Percentiles rank a stretch among this genome's conserved stretches.
These are phyloP conservation scores for Gymnosoma rotundatum DNA, from an alignment of 2,888 invertebrate genomes.

Conservation along the genomic window DNA sequence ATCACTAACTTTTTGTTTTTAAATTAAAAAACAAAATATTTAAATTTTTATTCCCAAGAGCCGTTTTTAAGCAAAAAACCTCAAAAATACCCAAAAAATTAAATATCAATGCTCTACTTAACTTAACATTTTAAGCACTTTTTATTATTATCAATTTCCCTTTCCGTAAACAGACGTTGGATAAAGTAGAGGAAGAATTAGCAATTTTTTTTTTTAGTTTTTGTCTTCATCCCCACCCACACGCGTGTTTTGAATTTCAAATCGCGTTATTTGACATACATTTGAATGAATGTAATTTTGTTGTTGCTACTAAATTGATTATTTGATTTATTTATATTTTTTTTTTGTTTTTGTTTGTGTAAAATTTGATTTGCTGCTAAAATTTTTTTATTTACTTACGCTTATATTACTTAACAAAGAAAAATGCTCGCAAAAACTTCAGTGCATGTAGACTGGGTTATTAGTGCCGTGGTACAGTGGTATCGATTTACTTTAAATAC, in stretches of 20 bases:
- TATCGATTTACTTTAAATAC: too few species aligned
- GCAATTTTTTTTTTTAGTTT: slow-evolving; percentile 1
- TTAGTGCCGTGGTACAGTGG: neutral
- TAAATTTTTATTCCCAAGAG: neutral
- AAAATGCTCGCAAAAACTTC: slow-evolving; percentile 24
- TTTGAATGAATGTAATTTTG: slow-evolving; percentile 25
- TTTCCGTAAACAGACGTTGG: slow-evolving; percentile 54
- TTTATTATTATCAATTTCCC: slow-evolving; percentile 68
- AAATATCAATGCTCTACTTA: slow-evolving; percentile 63
- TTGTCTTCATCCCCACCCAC: slow-evolving; percentile 56
- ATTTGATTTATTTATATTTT: slow-evolving; percentile 37
- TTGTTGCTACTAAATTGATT: slow-evolving; percentile 36
- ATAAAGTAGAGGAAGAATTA: slow-evolving; percentile 10
- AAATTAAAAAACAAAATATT: neutral
- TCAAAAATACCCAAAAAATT: slow-evolving; percentile 28
- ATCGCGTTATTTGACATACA: slow-evolving; percentile 67
- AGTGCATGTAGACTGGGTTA: slow-evolving; percentile 1
- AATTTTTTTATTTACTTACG: slow-evolving; percentile 43
- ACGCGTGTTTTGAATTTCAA: slow-evolving; percentile 63
- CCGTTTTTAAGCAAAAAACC: slow-evolving; percentile 20
- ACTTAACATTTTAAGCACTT: slow-evolving; percentile 37
- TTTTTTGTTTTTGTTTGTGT: slow-evolving; percentile 37
- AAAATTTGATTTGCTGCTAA: slow-evolving; percentile 41
- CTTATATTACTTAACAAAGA: slow-evolving; percentile 52
- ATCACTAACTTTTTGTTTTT: slow-evolving; percentile 12